Percentiles rank a stretch among this genome's conserved stretches.
phyloP scores from a whole-genome alignment of 2,888 invertebrate genomes.

The Agrilus cyanescens region DNA sequence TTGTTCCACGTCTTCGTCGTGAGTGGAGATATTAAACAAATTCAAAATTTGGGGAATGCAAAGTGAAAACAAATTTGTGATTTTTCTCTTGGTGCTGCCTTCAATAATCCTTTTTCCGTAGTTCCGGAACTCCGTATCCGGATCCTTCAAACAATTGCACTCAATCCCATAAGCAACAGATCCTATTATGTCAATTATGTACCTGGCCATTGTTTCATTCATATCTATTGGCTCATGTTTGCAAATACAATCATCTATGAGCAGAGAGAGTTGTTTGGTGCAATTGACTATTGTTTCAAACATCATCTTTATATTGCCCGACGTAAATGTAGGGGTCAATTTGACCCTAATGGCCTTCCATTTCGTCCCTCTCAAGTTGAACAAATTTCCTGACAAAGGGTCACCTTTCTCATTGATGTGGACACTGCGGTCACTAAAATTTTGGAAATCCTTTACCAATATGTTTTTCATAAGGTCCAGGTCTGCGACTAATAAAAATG shows the following conservation, averaged over 20 bases:
- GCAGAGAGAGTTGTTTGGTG: conserved; percentile 20
- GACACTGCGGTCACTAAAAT: conserved; percentile 26
- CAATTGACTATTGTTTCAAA: conserved; percentile 25
- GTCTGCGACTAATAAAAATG: conserved; percentile 25
- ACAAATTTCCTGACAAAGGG: conserved; percentile 23
- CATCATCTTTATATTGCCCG: conserved; percentile 36
- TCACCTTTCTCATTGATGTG: conserved; percentile 24
- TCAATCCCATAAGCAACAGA: conserved; percentile 44
- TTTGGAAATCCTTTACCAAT: conserved; percentile 27
- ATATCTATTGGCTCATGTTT: conserved; percentile 28
- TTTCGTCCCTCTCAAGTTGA: conserved; percentile 24
- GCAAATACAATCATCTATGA: conserved; percentile 14
- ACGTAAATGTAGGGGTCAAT: conserved; percentile 34
- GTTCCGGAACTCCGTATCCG: conserved; percentile 36
- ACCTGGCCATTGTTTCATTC: conserved; percentile 34
- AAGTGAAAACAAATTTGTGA: no score
- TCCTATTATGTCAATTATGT: no score
- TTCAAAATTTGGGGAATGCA: no score
- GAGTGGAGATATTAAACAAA: no score
- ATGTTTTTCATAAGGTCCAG: conserved; percentile 26
- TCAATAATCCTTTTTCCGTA: conserved; percentile 11
- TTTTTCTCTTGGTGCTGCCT: conserved; percentile 5
- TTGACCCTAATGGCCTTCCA: conserved; percentile 34
- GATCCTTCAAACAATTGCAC: conserved; percentile 39
- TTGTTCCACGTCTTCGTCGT: no score